Evolutionary conservation across 2,888 invertebrate genomes (phyloP), one percentile per base, ranked within the genome.

Genomic region (Lasioglossum zephyrum): DNA sequence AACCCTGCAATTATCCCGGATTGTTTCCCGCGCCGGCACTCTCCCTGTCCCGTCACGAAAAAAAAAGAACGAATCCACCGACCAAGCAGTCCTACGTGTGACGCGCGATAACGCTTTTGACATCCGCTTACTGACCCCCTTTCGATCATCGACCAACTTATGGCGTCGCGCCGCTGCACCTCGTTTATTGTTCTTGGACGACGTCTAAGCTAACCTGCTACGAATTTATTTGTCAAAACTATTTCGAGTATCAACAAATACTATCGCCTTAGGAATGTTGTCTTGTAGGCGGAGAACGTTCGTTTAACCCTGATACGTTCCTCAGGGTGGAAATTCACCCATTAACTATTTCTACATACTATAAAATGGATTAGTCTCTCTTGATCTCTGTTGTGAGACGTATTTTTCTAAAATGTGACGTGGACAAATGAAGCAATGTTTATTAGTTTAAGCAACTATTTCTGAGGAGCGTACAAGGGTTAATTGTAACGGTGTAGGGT

Each of bases 1-100:
- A 49, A 53, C 41, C 22, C 69, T 47, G 76, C 79, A 77, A 82
- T 85, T 85, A 76, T 63, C 60, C 70, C 26, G 44, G 77, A 80
- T 36, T 73, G 72, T 79, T 74, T 77, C 49, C 26, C 39, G 57
- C 69, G 53, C 31, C 36, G 36, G 31, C 26, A 39, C 26, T 66
- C n/a, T n/a, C 57, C 63, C 36, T 9, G 39, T 18, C 4, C 49
- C 11, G 31, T 11, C n/a, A 11, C 57, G n/a, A 57, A 57, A 36
- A 36, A 31, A 36, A 36, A 36, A 57, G n/a, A 73, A 66, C 70
- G 76, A 75, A 80, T 69, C 69, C 39, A n/a, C 8, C 39, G 69
- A 66, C 69, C 26, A 36, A 16, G 66, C 77, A 63, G 26, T 77
- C 49, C 26, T 76, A 22, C 76, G 44, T 36, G 36, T 72, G 53